Conservation (phyloP, 2,888 invertebrate genomes). For the Ophion ventricosus region DNA sequence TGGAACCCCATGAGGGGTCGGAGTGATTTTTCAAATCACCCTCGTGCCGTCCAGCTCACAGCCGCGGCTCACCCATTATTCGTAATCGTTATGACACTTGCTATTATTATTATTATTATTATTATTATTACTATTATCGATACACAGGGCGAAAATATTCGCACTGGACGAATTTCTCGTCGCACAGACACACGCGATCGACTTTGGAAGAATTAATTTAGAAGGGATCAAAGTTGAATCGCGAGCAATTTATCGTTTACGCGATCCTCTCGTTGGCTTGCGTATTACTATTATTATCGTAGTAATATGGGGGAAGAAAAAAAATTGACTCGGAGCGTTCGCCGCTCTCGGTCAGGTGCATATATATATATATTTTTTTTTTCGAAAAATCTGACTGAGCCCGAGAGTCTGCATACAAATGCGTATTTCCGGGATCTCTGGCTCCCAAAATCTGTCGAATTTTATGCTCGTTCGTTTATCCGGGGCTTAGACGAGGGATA, state of each 20-base stretch:
- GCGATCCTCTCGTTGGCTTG: no score
- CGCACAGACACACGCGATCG: background rate
- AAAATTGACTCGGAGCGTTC: background rate
- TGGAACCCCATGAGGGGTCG: conserved; percentile 45
- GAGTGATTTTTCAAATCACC: conserved; percentile 19
- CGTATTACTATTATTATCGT: conserved; percentile 1
- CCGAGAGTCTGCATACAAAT: background rate
- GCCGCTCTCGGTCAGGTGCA: background rate
- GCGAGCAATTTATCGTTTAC: no score
- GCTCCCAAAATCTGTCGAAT: background rate
- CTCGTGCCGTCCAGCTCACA: conserved; percentile 45
- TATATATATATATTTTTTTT: no score
- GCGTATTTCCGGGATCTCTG: conserved; percentile 22
- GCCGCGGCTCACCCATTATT: conserved; percentile 32
- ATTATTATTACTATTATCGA: background rate
- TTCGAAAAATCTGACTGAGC: background rate
- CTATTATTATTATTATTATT: conserved; percentile 21
- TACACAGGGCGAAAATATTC: conserved; percentile 1
- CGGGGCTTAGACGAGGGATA: conserved; percentile 21
- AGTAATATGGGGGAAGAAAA: background rate
- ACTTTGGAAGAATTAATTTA: no score
- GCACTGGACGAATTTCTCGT: no score
- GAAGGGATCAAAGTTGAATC: no score
- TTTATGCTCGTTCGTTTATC: conserved; percentile 36
- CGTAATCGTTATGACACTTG: conserved; percentile 8